Conservation (phyloP, 53 echinoderm and acorn worm species). For the Echinometra lucunter region DNA sequence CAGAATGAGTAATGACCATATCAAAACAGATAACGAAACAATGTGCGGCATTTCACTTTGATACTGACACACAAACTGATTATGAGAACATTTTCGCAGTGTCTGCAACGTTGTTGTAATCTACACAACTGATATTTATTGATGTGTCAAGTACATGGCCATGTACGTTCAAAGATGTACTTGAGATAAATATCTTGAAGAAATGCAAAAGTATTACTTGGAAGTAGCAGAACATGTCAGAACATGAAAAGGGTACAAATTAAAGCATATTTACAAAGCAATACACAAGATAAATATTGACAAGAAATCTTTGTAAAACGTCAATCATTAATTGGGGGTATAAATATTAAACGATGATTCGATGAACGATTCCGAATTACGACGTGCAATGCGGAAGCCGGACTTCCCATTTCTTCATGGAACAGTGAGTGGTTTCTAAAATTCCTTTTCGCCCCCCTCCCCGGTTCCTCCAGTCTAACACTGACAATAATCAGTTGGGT, state of each 20-base stretch:
- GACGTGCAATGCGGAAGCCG: neutral
- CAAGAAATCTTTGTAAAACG: neutral
- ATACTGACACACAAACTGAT: neutral
- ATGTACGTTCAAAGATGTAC: neutral
- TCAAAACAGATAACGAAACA: slow-evolving; percentile 29
- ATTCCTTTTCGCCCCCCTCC: too few species aligned
- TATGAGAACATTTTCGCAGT: neutral
- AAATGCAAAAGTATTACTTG: neutral
- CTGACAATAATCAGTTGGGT: too few species aligned
- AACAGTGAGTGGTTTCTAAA: too few species aligned
- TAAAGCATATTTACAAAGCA: neutral
- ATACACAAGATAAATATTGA: neutral
- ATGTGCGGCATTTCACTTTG: neutral
- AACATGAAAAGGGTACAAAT: neutral
- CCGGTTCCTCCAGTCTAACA: too few species aligned
- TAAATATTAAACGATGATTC: too few species aligned
- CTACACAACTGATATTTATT: neutral
- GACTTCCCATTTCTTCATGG: neutral
- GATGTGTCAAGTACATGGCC: too few species aligned
- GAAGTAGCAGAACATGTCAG: neutral
- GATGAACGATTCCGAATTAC: neutral
- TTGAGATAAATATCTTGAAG: neutral
- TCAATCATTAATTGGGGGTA: neutral
- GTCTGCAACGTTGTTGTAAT: neutral
- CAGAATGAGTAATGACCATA: neutral